Base-by-base conservation (phyloP, 2,888 invertebrate species). In the Polydrusus tereticollis region DNA sequence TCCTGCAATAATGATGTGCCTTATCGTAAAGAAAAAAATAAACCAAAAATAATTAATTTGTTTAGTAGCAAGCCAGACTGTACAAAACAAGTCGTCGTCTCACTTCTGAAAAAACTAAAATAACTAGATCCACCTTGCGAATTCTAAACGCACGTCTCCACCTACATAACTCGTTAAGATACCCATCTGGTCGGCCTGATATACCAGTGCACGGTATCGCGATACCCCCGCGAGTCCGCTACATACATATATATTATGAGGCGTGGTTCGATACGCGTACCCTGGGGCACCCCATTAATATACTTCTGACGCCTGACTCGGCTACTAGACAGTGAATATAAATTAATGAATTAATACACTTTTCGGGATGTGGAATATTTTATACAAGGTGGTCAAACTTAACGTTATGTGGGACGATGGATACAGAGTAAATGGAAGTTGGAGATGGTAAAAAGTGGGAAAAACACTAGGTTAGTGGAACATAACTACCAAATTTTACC, bases 261-360 rank as follows among this genome's bases (percentile, higher is more conserved):
- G 82, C 81, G 82, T 82, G 82, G 81, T 77, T 76, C 79, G 76
- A 73, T 78, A 78, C 77, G 75, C 65, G 73, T 79, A 77, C 80
- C 82, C 80, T 70, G 76, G 65, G 82, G 82, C 81, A 78, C 77
- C 73, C 83, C 83, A 84, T 84, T 83, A 83, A 84, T 84, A 83
- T 83, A 82, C 80, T 82, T 83, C 83, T 83, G 84, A 84, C 84
- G 82, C 83, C 82, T 81, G 81, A 80, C 79, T 79, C 78, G 76
- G 83, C 83, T 84, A 84, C 83, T 80, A 83, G 80, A 82, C 83
- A 81, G 81, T 84, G 84, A 82, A 84, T 84, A 83, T 84, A 84
- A 85, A 85, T 85, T 81, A 82, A 81, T 81, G 81, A 82, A 82
- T 82, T 82, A 83, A 80, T 82, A 80, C 77, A 75, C 77, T 77